Base-by-base conservation (phyloP, 2,113 vertebrate species). In the Erpornis zantholeuca region DNA sequence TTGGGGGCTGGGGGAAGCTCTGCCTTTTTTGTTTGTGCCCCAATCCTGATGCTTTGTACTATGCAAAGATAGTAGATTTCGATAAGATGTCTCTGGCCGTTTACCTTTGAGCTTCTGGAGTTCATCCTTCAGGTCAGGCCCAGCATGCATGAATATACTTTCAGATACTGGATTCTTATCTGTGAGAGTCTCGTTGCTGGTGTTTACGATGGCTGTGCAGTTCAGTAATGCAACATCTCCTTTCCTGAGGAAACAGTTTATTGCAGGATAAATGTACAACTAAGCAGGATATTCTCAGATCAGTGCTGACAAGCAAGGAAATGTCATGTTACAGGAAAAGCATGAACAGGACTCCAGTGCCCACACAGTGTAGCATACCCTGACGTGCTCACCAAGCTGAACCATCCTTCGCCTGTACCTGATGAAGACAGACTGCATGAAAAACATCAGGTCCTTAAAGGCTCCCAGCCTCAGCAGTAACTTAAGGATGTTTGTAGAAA, bases 151-250 rank as follows among this genome's bases (percentile, higher is more conserved):
- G 89, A 98, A 99, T 95, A 99, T 98, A 91, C 98, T 98, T 86
- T 99, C 99, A 19, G 99, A 99, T 15, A 99, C 98, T 0, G 98
- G 98, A 93, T 99, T 99, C 96, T 99, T 99, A 97, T 99, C 99
- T 0, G 96, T 98, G 25, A 99, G 98, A 10, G 97, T 98, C 97
- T 99, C 99, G 90, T 99, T 99, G 97, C 98, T 99, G 42, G 99
- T 99, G 87, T 99, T 99, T 42, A 99, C 98, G 24, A 99, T 98
- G 75, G 99, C 99, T 2, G 99, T 99, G 98, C 99, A 99, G 97
- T 98, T 99, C 96, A 99, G 77, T 56, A 99, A 97, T 0, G 99
- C 99, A 11, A 99, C 98, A 20, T 99, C 98, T 19, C 99, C 99
- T 44, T 96, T 98, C 98, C 99, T 99, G 96, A 84, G 78, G 61